Evolutionary conservation across 30 jellyfish, hydroid and myxozoan species (phyloP).

Genomic region (Haliclystus octoradiatus): DNA sequence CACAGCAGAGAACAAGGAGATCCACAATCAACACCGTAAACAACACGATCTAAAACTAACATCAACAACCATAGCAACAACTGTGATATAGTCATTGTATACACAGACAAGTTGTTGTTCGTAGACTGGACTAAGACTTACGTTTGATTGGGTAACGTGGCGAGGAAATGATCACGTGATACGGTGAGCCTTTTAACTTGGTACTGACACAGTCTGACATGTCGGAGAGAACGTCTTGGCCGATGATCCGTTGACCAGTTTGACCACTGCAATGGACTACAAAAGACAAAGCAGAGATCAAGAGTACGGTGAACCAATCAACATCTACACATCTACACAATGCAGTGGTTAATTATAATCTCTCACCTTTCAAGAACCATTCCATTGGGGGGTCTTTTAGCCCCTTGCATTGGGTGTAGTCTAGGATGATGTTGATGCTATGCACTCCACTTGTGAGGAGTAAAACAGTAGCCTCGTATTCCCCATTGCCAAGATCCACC

Average conservation of each 20-base stretch:
- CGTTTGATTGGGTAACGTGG: conserved; percentile 62
- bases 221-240: conserved; percentile 44
- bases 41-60: too few species aligned
- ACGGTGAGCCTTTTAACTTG: conserved; percentile 15
- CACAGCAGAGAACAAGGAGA: conserved; percentile 66
- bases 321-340: too few species aligned
- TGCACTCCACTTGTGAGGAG: conserved; percentile 69
- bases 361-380: conserved; percentile 82
- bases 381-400: conserved; percentile 85
- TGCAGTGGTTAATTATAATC: too few species aligned
- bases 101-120: too few species aligned
- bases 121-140: too few species aligned
- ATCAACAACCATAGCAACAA: too few species aligned
- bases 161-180: conserved; percentile 27
- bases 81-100: too few species aligned
- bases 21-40: conserved; percentile 73
- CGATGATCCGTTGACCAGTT: conserved; percentile 27
- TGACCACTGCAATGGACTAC: conserved; percentile 86
- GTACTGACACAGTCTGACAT: conserved; percentile 56
- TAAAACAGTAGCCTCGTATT: conserved; percentile 67
- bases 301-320: too few species aligned
- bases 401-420: conserved; percentile 82
- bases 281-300: background rate
- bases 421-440: conserved; percentile 49
- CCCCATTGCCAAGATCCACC: conserved; percentile 71